Base-by-base conservation (phyloP, 2,797 vertebrate genomes). In the Pseudopleuronectes americanus region DNA sequence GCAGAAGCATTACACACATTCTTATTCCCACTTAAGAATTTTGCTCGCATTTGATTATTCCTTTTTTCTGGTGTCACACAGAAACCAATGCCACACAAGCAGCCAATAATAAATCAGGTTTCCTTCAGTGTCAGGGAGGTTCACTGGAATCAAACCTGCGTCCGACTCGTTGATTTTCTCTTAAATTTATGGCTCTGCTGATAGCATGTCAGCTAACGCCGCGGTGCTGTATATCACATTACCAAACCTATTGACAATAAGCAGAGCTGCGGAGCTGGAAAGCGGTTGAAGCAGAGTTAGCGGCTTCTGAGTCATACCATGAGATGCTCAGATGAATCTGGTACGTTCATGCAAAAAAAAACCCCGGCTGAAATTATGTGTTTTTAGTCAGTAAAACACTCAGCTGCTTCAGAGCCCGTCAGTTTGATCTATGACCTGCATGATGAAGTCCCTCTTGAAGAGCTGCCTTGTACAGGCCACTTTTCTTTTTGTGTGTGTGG, bases 221-320 rank as follows among this genome's bases (percentile, higher is more conserved):
- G 72, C 49, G 8, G 59, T 71, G 82, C 83, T 85, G 87, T 87
- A 83, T 81, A 87, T 93, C 82, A 90, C 76, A 77, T 92, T 88
- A 87, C 76, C 59, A 16, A 57, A 41, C 67, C 33, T 74, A 86
- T 68, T 79, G 85, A 91, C 72, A 45, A 87, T 85, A 88, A 90
- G 82, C 85, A 90, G 80, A 78, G 66, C 74, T 28, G 48, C 43
- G n/a, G 57, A 59, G 68, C 59, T 49, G 24, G 57, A 74, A 72
- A 59, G 77, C 45, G 79, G 41, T 71, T 26, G 23, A 67, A 65
- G 62, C 47, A 53, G 68, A 71, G 74, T 74, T 68, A 81, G 76
- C 26, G 23, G 45, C 16, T 64, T 85, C 70, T 86, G 71, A 83
- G 76, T 85, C 81, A 81, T 85, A 68, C 68, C 43, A 57, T 69